Evolutionary conservation across 1,140 invertebrate species (phyloP), one percentile per base, ranked within the genome.

Genomic region (Brachionus calyciflorus): DNA sequence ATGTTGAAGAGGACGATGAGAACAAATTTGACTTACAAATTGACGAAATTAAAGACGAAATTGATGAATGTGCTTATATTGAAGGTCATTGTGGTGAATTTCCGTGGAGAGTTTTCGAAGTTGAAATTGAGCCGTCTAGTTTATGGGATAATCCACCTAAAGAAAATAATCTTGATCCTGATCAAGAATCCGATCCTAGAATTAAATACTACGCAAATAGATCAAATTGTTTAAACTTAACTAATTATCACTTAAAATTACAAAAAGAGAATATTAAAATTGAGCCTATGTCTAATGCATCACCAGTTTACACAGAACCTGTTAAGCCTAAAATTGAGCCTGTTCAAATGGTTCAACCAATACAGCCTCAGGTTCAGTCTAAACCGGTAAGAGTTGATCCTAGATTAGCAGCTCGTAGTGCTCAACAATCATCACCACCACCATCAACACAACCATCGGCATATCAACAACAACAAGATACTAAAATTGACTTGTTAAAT

Each of bases 201-300:
- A 37, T 73, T 12, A 55, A 49, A 28, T 46, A 73, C 46, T 73
- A 73, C 33, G 49, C 51, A 21, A 73, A 73, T 26, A 73, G 17
- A 73, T 24, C 69, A n/a, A 73, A 73, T 55, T 73, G 44, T 40
- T n/a, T 37, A 21, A 73, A 51, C 24, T 17, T 73, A 6, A 7
- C 69, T 21, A 73, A 73, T 55, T 73, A 37, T 51, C 69, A 73
- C 14, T 51, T 73, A 21, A 55, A 73, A 55, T 33, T 73, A 26
- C 44, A 73, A 14, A 14, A 73, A 41, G 19, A 73, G 51, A 73
- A 73, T 51, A 37, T 44, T 44, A 65, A 44, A 44, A 19, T 44
- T 26, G 40, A 65, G 44, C n/a, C n/a, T n/a, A 63, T 40, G n/a
- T 9, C 57, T 40, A 63, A 37, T 24, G 57, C 30, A 40, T 65